These are phyloP conservation scores for Crossoptilon crossoptilon DNA, from an alignment of 2,797 vertebrate species.

Conservation along the genomic window DNA sequence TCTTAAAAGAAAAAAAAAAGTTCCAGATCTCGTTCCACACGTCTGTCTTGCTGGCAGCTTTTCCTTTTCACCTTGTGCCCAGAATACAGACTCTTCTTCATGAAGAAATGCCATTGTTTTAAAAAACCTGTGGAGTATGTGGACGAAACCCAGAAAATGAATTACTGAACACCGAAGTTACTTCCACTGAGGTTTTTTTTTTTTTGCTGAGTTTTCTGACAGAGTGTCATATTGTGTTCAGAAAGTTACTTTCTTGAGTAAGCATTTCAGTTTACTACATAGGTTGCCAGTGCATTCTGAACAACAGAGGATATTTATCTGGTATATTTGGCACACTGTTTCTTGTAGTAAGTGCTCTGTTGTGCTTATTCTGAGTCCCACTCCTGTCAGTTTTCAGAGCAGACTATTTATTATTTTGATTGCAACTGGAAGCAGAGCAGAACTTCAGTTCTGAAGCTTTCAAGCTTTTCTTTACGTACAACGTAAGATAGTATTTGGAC, in stretches of 20 bases:
- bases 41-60: not conserved
- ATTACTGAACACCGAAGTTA: not conserved
- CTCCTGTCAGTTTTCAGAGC: not conserved
- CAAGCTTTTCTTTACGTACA: not conserved
- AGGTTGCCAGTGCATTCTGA: not conserved
- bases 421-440: not conserved
- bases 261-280: not conserved
- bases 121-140: not conserved
- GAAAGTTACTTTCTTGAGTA: not conserved
- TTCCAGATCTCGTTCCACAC: constrained; percentile 73
- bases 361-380: not conserved
- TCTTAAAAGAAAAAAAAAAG: constrained; percentile 72
- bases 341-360: not conserved
- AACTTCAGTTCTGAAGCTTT: not conserved
- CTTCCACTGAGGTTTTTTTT: not conserved
- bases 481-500: not conserved
- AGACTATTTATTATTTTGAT: not conserved
- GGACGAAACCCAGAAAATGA: not conserved
- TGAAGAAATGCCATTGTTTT: not conserved
- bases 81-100: constrained; percentile 49
- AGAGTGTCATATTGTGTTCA: not conserved
- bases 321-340: not conserved
- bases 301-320: not conserved
- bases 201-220: not conserved
- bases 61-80: constrained; percentile 79